Conservation (phyloP, 2,797 vertebrate species). For the Poeciliopsis presidionis region DNA sequence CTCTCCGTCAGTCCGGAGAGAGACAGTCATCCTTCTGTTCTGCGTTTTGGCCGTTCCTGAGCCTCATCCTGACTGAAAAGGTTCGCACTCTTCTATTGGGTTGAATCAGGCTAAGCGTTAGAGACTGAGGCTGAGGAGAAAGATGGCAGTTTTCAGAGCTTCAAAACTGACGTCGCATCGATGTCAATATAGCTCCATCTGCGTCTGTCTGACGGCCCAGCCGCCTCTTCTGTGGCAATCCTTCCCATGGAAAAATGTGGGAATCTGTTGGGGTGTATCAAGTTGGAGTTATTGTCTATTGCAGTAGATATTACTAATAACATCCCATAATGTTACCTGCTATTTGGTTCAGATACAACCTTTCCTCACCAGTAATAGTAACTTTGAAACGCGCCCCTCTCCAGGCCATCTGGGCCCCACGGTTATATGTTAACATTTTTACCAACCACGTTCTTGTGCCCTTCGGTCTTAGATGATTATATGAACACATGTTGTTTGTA, state of each 20-base stretch:
- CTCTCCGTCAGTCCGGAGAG: not conserved
- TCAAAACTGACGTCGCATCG: not conserved
- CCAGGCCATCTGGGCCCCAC: not conserved
- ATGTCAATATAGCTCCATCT: not conserved
- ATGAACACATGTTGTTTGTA: not conserved
- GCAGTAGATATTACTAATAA: not conserved
- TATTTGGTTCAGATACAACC: not conserved
- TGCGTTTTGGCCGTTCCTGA: not conserved
- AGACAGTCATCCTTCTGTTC: not conserved
- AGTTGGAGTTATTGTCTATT: not conserved
- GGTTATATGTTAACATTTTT: not conserved
- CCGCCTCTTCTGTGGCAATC: not conserved
- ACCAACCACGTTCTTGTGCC: not conserved
- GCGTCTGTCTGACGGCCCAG: not conserved
- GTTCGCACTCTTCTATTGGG: not conserved
- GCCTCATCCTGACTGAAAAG: not conserved
- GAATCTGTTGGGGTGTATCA: not conserved
- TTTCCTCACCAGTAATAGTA: not conserved
- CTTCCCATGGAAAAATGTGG: not conserved
- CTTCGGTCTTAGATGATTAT: too few species aligned
- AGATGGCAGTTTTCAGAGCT: not conserved
- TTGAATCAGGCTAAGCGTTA: not conserved
- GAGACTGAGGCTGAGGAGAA: not conserved
- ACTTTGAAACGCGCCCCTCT: not conserved
- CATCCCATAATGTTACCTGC: not conserved